A percentile compares a stretch with the other conserved stretches of the same genome.
These are phyloP conservation scores for Decapterus maruadsi DNA, from an alignment of 2,797 vertebrate genomes.

Conservation along the genomic window DNA sequence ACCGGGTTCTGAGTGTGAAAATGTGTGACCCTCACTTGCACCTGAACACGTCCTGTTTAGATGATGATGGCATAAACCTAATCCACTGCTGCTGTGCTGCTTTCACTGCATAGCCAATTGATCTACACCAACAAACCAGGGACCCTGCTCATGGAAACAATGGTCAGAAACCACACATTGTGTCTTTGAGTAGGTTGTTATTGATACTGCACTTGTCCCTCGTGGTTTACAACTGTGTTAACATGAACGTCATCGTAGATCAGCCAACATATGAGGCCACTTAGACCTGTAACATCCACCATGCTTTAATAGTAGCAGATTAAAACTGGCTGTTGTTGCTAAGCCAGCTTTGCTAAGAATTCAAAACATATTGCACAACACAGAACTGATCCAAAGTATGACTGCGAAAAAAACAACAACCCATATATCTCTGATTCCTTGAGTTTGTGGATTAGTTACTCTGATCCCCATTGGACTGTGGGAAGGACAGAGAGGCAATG, in stretches of 20 bases:
- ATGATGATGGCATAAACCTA: background rate
- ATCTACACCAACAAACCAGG: background rate
- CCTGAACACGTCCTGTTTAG: background rate
- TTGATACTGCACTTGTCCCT: background rate
- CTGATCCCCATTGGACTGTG: slow-evolving; percentile 3
- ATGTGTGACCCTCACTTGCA: background rate
- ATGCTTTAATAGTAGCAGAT: slow-evolving; percentile 27
- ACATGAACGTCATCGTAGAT: slow-evolving; percentile 8
- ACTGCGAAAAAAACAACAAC: slow-evolving; percentile 6
- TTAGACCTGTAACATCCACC: background rate
- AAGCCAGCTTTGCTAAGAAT: slow-evolving; percentile 40
- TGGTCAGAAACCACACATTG: background rate
- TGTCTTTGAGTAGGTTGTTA: slow-evolving; percentile 17
- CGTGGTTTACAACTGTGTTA: background rate
- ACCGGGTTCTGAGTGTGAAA: too few relatives aligned
- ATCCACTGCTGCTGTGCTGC: background rate
- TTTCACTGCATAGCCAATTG: background rate
- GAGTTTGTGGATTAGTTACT: slow-evolving; percentile 23
- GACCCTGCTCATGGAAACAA: background rate
- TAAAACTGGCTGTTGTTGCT: slow-evolving; percentile 31
- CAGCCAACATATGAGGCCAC: slow-evolving; percentile 26
- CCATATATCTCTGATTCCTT: slow-evolving; percentile 13
- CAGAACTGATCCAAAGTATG: background rate
- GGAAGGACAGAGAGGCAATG: background rate
- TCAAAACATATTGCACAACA: slow-evolving; percentile 61